phyloP scores from a whole-genome alignment of 2,888 invertebrate genomes.

The Rutpela maculata region DNA sequence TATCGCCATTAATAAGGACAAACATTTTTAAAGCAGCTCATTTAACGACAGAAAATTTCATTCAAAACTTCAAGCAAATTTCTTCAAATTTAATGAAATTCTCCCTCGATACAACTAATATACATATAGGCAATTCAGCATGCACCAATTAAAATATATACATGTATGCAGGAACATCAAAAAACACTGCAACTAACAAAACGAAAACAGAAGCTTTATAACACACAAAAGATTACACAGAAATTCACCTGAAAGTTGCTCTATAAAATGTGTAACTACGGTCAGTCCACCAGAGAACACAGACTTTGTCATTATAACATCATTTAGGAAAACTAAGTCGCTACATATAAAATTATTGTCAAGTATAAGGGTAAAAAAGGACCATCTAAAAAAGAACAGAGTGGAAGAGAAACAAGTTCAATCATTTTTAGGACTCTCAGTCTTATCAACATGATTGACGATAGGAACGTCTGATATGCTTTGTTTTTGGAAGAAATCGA shows the following conservation, averaged over 20 bases:
- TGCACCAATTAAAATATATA: constrained; percentile 4
- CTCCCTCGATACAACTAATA: background rate
- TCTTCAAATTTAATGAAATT: background rate
- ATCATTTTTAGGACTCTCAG: constrained; percentile 36
- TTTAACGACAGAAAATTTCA: background rate
- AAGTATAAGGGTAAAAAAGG: constrained; percentile 31
- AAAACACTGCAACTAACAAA: background rate
- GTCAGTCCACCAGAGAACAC: constrained; percentile 65
- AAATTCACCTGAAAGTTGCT: constrained; percentile 38
- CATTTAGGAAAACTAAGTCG: constrained; percentile 17
- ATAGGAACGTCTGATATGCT: constrained; percentile 16
- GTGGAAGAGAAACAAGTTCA: constrained; percentile 42
- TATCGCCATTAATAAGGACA: background rate
- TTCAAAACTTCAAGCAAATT: too few relatives aligned
- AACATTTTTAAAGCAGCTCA: background rate
- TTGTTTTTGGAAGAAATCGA: constrained; percentile 70
- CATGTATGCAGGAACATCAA: constrained; percentile 25
- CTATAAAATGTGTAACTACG: constrained; percentile 58
- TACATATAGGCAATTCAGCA: background rate
- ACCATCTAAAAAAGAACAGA: background rate
- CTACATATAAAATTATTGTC: constrained; percentile 53
- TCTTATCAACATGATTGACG: background rate
- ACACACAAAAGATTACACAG: constrained; percentile 19
- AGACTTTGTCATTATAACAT: constrained; percentile 15
- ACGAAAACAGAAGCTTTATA: background rate